phyloP scores from a whole-genome alignment of 2,113 vertebrate species.

The Dipodomys merriami region DNA sequence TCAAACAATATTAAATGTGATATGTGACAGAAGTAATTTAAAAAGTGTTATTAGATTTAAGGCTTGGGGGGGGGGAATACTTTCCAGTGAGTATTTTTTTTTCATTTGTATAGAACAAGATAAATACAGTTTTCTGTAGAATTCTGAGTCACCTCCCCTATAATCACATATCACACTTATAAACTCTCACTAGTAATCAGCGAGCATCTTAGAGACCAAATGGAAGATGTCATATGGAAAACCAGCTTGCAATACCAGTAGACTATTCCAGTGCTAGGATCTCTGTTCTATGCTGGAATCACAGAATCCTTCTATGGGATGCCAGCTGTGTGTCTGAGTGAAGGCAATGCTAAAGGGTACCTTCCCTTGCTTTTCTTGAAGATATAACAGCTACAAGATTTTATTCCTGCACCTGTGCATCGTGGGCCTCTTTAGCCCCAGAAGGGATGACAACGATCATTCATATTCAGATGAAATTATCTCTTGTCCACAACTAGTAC shows the following conservation, averaged over 20 bases:
- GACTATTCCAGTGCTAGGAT: neutral
- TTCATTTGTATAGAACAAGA: neutral
- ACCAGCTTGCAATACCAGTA: neutral
- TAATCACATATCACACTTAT: neutral
- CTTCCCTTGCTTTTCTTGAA: neutral
- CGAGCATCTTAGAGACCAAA: neutral
- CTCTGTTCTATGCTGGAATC: neutral
- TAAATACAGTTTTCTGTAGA: neutral
- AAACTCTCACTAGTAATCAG: neutral
- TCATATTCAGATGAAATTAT: neutral
- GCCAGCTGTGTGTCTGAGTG: neutral
- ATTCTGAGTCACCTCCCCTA: neutral
- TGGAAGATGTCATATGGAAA: neutral
- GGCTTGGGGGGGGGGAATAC: neutral
- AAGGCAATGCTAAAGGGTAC: neutral
- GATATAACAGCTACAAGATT: neutral
- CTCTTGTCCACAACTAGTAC: neutral
- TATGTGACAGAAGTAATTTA: neutral
- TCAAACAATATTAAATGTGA: conserved; percentile 1
- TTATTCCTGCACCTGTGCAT: neutral
- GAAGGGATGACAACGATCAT: neutral
- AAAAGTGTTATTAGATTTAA: neutral
- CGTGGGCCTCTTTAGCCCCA: neutral
- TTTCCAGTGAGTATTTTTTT: neutral
- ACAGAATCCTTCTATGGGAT: no score